These are phyloP conservation scores for Engystomops pustulosus DNA, from an alignment of 2,113 vertebrate species.

Conservation along the genomic window DNA sequence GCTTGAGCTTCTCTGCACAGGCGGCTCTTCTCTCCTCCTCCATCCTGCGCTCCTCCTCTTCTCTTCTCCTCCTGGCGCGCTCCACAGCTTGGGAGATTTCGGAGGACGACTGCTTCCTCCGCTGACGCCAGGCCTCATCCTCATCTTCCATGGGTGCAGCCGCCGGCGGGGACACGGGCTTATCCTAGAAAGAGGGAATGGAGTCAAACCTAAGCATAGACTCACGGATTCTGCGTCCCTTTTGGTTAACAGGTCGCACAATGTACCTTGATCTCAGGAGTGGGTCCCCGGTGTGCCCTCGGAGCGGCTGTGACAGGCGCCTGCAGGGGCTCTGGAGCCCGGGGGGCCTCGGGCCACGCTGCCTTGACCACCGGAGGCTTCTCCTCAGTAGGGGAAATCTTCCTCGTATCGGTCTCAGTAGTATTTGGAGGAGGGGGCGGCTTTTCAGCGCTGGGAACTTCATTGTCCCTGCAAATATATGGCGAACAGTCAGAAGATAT, in stretches of 20 bases:
- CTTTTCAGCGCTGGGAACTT: constrained; percentile 67
- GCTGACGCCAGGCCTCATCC: constrained; percentile 91
- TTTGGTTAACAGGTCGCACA: too few species aligned
- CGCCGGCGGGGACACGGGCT: constrained; percentile 61
- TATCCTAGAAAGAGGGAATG: constrained; percentile 60
- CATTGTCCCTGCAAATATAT: constrained; percentile 51
- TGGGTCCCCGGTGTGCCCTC: constrained; percentile 72
- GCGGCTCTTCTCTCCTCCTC: constrained; percentile 90
- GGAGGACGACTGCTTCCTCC: constrained; percentile 86
- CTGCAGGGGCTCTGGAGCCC: constrained; percentile 63
- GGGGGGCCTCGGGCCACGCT: constrained; percentile 80
- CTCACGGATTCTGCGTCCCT: too few species aligned
- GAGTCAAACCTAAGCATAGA: too few species aligned
- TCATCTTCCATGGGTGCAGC: constrained; percentile 81
- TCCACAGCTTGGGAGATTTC: constrained; percentile 91
- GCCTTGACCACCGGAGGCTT: constrained; percentile 78
- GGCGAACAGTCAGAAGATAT: too few species aligned
- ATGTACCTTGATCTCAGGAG: constrained; percentile 81
- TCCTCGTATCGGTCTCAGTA: constrained; percentile 69
- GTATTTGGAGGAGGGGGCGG: constrained; percentile 70
- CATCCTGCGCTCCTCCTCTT: constrained; percentile 91
- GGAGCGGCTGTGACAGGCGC: constrained; percentile 66
- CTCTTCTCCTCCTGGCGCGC: constrained; percentile 84
- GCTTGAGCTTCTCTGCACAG: constrained; percentile 90
- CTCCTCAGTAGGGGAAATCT: constrained; percentile 73